Evolutionary conservation across 2,113 vertebrate genomes (phyloP), one percentile per base, ranked within the genome.

Genomic region (Bos indicus): DNA sequence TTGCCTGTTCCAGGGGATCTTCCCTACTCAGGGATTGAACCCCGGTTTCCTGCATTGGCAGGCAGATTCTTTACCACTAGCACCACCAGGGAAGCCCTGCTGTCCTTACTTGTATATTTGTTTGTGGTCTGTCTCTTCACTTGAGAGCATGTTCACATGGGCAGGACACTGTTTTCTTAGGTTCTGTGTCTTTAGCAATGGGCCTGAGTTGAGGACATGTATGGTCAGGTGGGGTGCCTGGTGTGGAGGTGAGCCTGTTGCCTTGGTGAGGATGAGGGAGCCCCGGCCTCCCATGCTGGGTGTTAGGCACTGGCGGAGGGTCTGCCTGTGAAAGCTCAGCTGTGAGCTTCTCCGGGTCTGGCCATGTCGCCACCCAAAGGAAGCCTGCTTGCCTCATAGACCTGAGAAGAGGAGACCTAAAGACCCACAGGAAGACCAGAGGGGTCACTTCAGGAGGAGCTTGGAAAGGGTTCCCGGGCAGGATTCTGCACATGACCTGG

Each of bases 141-240:
- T 15, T 28, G 30, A 8, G 1, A 1, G 6, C 7, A 25, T 9
- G 5, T 36, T 30, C 36, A 9, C 0, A 13, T 17, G 6, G n/a
- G 56, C 25, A 28, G 5, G 36, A 33, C 67, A 36, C 19, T 46
- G 57, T 82, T 74, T 51, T 40, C 26, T 46, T 33, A 7, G 1
- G n/a, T 71, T 67, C 36, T 92, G 43, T 25, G 46, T 46, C n/a
- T 28, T 62, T 23, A 2, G 11, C 3, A 1, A 43, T 7, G 3
- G 80, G 28, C 56, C 48, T 2, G 3, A 28, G 17, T 12, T 9
- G 90, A 46, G 25, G n/a, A 6, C 25, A 2, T 6, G 28, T 57
- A 25, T 23, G 60, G 16, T 52, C 33, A 16, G 56, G 46, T 26
- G 21, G 54, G 43, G 17, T 33, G 5, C n/a, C 36, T 16, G 23